Base-by-base conservation (phyloP, 2,113 vertebrate genomes). In the Protomyctophum bolini region DNA sequence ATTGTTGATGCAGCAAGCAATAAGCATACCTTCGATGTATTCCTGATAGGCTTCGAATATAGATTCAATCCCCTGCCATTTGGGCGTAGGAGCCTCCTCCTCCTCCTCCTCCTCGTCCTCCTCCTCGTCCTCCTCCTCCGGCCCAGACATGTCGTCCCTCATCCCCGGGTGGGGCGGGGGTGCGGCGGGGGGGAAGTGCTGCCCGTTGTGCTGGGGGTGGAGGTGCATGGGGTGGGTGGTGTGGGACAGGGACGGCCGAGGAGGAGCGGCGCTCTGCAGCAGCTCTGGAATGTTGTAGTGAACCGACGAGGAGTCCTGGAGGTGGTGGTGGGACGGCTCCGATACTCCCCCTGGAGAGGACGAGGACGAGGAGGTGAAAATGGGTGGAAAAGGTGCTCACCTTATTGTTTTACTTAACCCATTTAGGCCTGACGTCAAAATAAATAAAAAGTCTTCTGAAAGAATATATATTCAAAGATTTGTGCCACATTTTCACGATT, bases 251-350 rank as follows among this genome's bases (percentile, higher is more conserved):
- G 71, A 81, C 3, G 12, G 88, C 68, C 85, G 89, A 21, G 21
- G 21, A 21, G 21, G 21, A 21, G 21, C 21, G 21, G 93, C 80
- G 2, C 93, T 89, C 91, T 97, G 96, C 66, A 99, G 94, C 94
- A 99, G 94, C 94, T 98, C 97, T 0, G 97, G 96, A 94, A 99
- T 96, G 96, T 98, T 98, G 93, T 99, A 99, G 91, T 96, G 97
- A 85, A 98, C 92, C 1, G 96, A 95, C 1, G 96, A 95, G 0
- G 96, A 78, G 61, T 99, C 97, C 0, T 95, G 90, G 10, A 94
- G 94, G 87, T 95, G 90, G 10, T 94, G 94, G 87, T 97, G 96
- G 80, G 94, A 97, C 72, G 96, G 95, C 78, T 97, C 97, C 0
- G 95, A 93, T 2, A 90, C 66, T 1, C 84, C 92, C 66, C 93